Conservation (phyloP, 2,888 invertebrate species). For the Xestobium rufovillosum region DNA sequence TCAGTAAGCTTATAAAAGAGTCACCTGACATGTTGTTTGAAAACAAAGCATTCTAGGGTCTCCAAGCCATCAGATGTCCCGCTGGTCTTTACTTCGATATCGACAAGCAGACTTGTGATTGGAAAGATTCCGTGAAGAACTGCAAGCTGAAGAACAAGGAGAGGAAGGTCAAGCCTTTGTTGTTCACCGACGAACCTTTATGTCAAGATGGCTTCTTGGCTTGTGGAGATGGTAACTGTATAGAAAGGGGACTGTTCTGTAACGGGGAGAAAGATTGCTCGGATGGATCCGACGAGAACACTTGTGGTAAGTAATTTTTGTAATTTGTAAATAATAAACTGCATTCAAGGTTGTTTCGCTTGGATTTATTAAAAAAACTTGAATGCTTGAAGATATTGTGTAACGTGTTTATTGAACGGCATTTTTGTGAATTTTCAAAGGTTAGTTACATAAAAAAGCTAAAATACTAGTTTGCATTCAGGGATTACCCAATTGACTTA, state of each 20-base stretch:
- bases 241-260: conserved; percentile 85
- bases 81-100: conserved; percentile 90
- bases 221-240: conserved; percentile 80
- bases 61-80: conserved; percentile 88
- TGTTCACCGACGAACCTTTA: conserved; percentile 84
- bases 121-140: conserved; percentile 90
- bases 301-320: conserved; percentile 70
- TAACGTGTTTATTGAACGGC: too few relatives aligned
- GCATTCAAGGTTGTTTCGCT: too few relatives aligned
- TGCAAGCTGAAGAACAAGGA: conserved; percentile 87
- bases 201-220: conserved; percentile 82
- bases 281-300: conserved; percentile 85
- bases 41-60: conserved; percentile 54
- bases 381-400: too few relatives aligned
- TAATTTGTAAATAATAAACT: too few relatives aligned
- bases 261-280: conserved; percentile 85
- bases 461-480: too few relatives aligned
- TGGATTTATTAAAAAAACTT: too few relatives aligned
- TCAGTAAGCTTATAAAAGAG: conserved; percentile 55
- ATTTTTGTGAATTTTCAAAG: too few relatives aligned
- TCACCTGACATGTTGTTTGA: conserved; percentile 12
- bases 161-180: conserved; percentile 75
- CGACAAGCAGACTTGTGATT: conserved; percentile 91
- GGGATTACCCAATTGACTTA: too few relatives aligned
- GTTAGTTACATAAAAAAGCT: too few relatives aligned